phyloP scores from a whole-genome alignment of 2,797 vertebrate species.

The Hozukius guyotensis region DNA sequence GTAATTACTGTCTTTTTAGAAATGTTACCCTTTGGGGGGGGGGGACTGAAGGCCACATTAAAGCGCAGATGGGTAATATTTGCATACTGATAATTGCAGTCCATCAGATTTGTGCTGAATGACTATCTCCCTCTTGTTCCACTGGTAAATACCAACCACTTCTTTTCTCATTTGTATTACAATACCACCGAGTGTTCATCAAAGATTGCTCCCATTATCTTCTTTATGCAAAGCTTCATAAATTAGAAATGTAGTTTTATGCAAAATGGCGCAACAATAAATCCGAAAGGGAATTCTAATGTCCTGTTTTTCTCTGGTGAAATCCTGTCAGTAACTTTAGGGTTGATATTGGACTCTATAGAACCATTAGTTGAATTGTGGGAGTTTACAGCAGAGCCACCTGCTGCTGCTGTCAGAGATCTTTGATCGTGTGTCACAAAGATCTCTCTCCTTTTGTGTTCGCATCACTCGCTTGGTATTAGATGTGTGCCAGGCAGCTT shows the following conservation, averaged over 20 bases:
- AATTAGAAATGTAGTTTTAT: slow-evolving; percentile 19
- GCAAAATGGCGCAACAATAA: not conserved
- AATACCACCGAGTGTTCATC: slow-evolving; percentile 24
- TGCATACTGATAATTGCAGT: slow-evolving; percentile 68
- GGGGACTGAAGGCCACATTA: slow-evolving; percentile 42
- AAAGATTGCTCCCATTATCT: slow-evolving; percentile 7
- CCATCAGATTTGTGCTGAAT: slow-evolving; percentile 43
- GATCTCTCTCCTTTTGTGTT: slow-evolving; percentile 23
- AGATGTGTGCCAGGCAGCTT: slow-evolving; percentile 43
- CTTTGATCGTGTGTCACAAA: slow-evolving; percentile 42
- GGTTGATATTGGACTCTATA: not conserved
- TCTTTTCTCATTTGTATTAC: slow-evolving; percentile 49
- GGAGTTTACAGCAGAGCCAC: slow-evolving; percentile 23
- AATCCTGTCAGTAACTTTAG: not conserved
- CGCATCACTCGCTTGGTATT: slow-evolving; percentile 33
- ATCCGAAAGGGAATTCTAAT: slow-evolving; percentile 16
- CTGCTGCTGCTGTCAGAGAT: slow-evolving; percentile 50
- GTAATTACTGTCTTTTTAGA: slow-evolving; percentile 75
- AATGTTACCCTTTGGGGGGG: slow-evolving; percentile 60
- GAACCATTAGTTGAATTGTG: slow-evolving; percentile 18
- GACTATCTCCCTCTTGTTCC: slow-evolving; percentile 39
- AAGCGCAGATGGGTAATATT: slow-evolving; percentile 69
- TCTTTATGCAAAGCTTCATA: slow-evolving; percentile 5
- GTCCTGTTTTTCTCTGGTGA: not conserved
- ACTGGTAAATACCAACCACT: slow-evolving; percentile 53